Conservation (phyloP, 2,888 invertebrate species). For the Tenodera sinensis region DNA sequence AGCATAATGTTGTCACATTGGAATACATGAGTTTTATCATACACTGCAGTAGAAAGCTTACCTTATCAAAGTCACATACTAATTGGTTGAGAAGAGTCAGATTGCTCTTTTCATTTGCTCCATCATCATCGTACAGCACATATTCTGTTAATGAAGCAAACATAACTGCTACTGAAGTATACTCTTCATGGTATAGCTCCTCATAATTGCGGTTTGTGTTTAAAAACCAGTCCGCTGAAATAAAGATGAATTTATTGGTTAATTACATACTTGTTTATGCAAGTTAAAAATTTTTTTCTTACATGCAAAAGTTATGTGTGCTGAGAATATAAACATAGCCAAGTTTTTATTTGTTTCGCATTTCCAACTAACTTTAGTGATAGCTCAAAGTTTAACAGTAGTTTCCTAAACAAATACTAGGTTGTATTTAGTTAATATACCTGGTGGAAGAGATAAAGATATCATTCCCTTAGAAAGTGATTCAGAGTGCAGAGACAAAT, state of each 20-base stretch:
- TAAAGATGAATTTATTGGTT: neutral
- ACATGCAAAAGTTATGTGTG: neutral
- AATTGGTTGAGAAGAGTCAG: constrained; percentile 81
- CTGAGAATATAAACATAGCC: neutral
- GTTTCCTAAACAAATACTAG: too few relatives aligned
- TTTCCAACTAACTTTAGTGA: too few relatives aligned
- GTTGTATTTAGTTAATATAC: too few relatives aligned
- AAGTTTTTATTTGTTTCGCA: too few relatives aligned
- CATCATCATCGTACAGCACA: constrained; percentile 64
- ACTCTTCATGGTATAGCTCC: constrained; percentile 83
- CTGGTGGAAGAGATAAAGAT: too few relatives aligned
- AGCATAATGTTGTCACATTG: too few relatives aligned
- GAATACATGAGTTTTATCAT: too few relatives aligned
- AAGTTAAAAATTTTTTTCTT: too few relatives aligned
- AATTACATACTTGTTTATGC: too few relatives aligned
- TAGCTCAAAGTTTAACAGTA: too few relatives aligned
- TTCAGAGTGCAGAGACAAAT: too few relatives aligned
- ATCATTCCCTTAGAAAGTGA: too few relatives aligned
- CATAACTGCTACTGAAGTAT: constrained; percentile 89
- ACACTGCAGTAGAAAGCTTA: constrained; percentile 40
- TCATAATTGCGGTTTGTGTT: constrained; percentile 62
- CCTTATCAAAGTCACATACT: constrained; percentile 90
- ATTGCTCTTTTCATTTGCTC: constrained; percentile 61
- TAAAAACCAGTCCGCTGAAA: constrained; percentile 72
- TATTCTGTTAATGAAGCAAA: constrained; percentile 90